Evolutionary conservation across 1,140 invertebrate species (phyloP).

Genomic region (Ectropis grisescens): DNA sequence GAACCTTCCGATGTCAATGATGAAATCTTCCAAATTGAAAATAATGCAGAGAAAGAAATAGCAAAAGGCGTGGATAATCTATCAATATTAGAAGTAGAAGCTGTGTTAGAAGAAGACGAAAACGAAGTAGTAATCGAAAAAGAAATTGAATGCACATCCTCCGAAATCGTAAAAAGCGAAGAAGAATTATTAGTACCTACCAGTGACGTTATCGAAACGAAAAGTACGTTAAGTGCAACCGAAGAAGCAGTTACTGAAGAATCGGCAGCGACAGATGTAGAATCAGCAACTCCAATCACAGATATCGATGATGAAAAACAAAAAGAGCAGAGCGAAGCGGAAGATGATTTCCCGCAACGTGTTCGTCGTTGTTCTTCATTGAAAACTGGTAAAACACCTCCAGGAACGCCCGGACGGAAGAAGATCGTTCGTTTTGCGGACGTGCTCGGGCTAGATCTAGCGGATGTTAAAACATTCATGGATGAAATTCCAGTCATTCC

Average conservation of each 20-base stretch:
- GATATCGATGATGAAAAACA: slow-evolving; percentile 16
- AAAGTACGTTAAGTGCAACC: slow-evolving; percentile 32
- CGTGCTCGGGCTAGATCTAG: slow-evolving; percentile 92
- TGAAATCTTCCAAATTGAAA: slow-evolving; percentile 27
- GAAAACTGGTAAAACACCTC: slow-evolving; percentile 92
- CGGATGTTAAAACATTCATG: slow-evolving; percentile 89
- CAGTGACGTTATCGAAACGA: slow-evolving; percentile 34
- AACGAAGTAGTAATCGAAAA: slow-evolving; percentile 12
- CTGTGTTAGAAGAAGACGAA: slow-evolving; percentile 23
- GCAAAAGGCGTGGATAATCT: slow-evolving; percentile 36
- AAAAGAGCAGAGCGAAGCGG: slow-evolving; percentile 34
- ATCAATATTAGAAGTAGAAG: slow-evolving; percentile 40
- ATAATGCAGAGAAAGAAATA: slow-evolving; percentile 24
- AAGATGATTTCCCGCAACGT: slow-evolving; percentile 72
- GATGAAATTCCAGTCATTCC: slow-evolving; percentile 92
- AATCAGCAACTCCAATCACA: neutral
- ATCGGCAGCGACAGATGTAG: too few relatives aligned
- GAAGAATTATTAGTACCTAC: slow-evolving; percentile 34
- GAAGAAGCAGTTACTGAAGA: slow-evolving; percentile 20
- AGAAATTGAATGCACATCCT: slow-evolving; percentile 9
- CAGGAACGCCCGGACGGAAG: slow-evolving; percentile 88
- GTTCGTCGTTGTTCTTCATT: slow-evolving; percentile 87
- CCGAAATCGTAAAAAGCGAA: slow-evolving; percentile 7
- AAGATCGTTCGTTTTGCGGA: slow-evolving; percentile 97
- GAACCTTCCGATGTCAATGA: slow-evolving; percentile 41